Evolutionary conservation across 2,113 vertebrate genomes (phyloP).

Genomic region (Chlorodrepanis virens): DNA sequence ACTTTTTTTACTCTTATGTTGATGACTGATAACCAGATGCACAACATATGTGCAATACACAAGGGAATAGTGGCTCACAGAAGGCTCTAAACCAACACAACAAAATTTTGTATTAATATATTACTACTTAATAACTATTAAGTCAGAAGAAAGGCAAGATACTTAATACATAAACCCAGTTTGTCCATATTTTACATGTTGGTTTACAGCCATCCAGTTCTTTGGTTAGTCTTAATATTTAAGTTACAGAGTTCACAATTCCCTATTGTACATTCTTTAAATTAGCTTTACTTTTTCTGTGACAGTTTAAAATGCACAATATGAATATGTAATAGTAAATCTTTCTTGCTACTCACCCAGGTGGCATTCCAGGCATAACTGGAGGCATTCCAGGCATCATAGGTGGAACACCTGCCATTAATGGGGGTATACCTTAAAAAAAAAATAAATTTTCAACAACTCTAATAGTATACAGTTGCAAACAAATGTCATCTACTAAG

Average conservation of each 20-base stretch:
- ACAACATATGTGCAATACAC: not conserved
- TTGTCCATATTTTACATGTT: not conserved
- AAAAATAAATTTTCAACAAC: not conserved
- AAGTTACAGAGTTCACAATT: not conserved
- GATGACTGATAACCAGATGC: not conserved
- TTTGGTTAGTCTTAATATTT: not conserved
- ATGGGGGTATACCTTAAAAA: constrained; percentile 88
- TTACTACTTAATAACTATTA: not conserved
- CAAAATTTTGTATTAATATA: not conserved
- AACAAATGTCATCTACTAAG: not conserved
- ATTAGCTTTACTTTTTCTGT: not conserved
- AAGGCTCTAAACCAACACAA: constrained; percentile 57
- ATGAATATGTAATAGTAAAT: not conserved
- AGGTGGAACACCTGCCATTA: constrained; percentile 93
- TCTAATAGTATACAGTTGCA: not conserved
- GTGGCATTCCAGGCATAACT: constrained; percentile 88
- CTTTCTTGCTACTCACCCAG: constrained; percentile 78
- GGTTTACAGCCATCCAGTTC: constrained; percentile 41
- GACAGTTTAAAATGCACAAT: not conserved
- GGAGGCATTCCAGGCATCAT: constrained; percentile 91
- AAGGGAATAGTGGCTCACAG: not conserved
- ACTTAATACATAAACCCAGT: not conserved
- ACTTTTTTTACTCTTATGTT: not conserved
- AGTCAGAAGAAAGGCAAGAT: not conserved
- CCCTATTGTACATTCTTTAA: accelerated